Base-by-base conservation (phyloP, 2,797 vertebrate genomes). In the Vireo griseus region DNA sequence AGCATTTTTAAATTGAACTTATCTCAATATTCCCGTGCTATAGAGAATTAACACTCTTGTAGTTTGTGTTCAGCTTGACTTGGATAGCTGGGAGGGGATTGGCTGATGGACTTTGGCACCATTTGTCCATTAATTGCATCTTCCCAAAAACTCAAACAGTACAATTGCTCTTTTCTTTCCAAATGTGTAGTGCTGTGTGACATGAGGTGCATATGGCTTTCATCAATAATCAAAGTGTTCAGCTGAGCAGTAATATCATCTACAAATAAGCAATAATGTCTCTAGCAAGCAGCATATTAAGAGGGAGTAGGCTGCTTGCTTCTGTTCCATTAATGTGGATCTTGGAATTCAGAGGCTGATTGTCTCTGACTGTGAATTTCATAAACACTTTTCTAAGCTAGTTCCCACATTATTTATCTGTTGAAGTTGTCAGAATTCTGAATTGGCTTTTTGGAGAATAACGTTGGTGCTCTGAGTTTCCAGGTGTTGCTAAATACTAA, bases 381-480 rank as follows among this genome's bases (percentile, higher is more conserved):
- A 61, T 67, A 63, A 40, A 63, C 1, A 3, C 29, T 22, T 67
- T 86, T 86, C 58, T 77, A 52, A 92, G 58, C 24, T 84, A 13
- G 4, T 71, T 90, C 24, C 47, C 31, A 51, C 11, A 8, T 52
- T 5, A 5, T 33, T 69, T 33, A 9, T 11, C 3, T 16, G 10
- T 44, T 91, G 14, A 48, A 69, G 31, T 52, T 87, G 50, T 79
- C 15, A 3, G 12, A 6, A 12, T 44, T 80, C 22, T 55, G n/a
- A 58, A 25, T 3, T 79, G 28, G 12, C 47, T 33, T 47, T 78
- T 28, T 33, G n/a, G 25, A 80, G 75, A 59, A 14, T 28, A 40
- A 0, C 0, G 1, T 14, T 22, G 12, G 5, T 28, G 19, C 25
- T 81, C 40, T 6, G 13, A 22, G 44, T 44, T 50, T 78, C 52